Evolutionary conservation across 2,888 invertebrate species (phyloP).

Genomic region (Sicus ferrugineus): DNA sequence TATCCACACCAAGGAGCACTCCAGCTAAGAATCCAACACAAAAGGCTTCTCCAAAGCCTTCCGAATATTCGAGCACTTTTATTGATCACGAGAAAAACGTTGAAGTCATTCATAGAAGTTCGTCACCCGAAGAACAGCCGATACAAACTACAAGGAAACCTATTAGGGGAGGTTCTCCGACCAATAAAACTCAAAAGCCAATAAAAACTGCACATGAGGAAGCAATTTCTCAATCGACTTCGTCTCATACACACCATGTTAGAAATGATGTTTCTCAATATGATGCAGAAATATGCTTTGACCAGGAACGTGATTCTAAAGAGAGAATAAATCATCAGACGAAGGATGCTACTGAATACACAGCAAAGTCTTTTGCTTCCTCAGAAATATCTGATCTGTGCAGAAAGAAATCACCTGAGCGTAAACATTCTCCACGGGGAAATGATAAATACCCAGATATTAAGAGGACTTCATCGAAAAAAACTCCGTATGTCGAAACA

Average conservation of each 20-base stretch:
- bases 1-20: too few relatives aligned
- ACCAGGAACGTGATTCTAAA: background rate
- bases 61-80: background rate
- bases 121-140: background rate
- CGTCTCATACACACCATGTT: background rate
- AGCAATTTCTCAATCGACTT: background rate
- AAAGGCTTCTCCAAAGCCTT: background rate
- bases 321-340: background rate
- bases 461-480: background rate
- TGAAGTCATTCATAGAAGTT: background rate
- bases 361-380: background rate
- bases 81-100: background rate
- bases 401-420: background rate
- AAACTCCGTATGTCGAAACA: background rate
- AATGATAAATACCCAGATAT: background rate
- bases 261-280: background rate
- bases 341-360: background rate
- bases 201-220: background rate
- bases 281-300: background rate
- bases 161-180: constrained; percentile 2
- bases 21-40: background rate
- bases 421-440: constrained; percentile 4
- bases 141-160: background rate
- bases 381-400: background rate
- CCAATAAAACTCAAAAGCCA: background rate